Evolutionary conservation across 1,140 invertebrate genomes (phyloP).

Genomic region (Andrena cerasifolii): DNA sequence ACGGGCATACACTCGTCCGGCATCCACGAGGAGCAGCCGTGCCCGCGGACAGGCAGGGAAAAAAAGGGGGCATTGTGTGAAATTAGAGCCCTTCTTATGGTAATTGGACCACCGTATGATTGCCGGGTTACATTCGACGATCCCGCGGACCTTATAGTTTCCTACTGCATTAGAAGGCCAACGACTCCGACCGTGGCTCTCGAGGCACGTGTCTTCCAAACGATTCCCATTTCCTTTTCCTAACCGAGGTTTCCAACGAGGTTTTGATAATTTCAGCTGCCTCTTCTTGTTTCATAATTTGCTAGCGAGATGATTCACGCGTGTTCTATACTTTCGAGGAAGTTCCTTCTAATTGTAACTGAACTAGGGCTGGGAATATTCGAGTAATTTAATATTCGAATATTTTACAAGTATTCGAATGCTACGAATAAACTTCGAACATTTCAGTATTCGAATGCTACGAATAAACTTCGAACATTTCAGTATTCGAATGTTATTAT

Average conservation of each 20-base stretch:
- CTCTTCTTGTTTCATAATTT: too few relatives aligned
- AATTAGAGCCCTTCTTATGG: constrained; percentile 81
- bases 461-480: too few relatives aligned
- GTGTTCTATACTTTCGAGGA: too few relatives aligned
- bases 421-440: too few relatives aligned
- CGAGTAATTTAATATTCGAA: too few relatives aligned
- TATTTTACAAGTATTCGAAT: too few relatives aligned
- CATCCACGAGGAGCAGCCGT: constrained; percentile 23
- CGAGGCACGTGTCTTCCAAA: constrained; percentile 55
- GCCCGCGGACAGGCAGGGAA: constrained; percentile 33
- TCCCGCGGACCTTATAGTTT: constrained; percentile 63
- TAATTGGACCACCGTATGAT: constrained; percentile 80
- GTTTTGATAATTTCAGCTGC: constrained; percentile 1
- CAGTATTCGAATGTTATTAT: too few relatives aligned
- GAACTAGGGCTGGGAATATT: too few relatives aligned
- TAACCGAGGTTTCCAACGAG: not conserved
- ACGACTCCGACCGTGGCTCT: constrained; percentile 53
- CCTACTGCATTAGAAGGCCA: constrained; percentile 65
- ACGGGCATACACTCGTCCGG: constrained; percentile 65
- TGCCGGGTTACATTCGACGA: constrained; percentile 69
- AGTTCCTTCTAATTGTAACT: too few relatives aligned
- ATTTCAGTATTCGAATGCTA: too few relatives aligned
- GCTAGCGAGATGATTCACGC: too few relatives aligned
- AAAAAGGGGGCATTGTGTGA: constrained; percentile 73
- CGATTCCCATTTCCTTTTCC: constrained; percentile 9